Percentiles rank a stretch among this genome's conserved stretches.
phyloP scores from a whole-genome alignment of 1,140 invertebrate species.

The Caenorhabditis remanei region DNA sequence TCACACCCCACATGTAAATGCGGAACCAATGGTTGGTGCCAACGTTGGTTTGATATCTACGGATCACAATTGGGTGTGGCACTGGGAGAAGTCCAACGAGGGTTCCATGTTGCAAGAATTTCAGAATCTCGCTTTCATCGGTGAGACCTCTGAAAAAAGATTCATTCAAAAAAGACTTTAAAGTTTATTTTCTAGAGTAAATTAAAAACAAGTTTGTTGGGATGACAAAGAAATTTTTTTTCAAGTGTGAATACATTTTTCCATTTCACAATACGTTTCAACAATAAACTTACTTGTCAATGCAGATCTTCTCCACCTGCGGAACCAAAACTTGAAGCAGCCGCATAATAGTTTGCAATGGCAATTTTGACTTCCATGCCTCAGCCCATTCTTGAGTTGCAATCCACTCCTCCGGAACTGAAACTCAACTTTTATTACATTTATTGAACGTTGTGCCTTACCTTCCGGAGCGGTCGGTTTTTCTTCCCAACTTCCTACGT shows the following conservation, averaged over 20 bases:
- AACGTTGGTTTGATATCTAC: slow-evolving; percentile 97
- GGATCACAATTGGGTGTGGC: slow-evolving; percentile 97
- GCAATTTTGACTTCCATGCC: slow-evolving; percentile 95
- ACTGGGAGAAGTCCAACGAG: slow-evolving; percentile 96
- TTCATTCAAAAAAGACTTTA: too few species aligned
- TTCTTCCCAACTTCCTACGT: slow-evolving; percentile 49
- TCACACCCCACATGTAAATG: slow-evolving; percentile 99
- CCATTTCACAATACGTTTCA: too few species aligned
- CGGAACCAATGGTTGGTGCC: slow-evolving; percentile 99
- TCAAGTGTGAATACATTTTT: too few species aligned
- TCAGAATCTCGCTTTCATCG: slow-evolving; percentile 98
- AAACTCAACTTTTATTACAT: background rate
- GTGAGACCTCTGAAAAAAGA: slow-evolving; percentile 88
- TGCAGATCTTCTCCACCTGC: slow-evolving; percentile 99
- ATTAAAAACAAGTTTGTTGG: too few species aligned
- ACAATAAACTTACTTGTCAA: slow-evolving; percentile 88
- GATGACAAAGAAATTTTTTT: too few species aligned
- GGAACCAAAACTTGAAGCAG: slow-evolving; percentile 97
- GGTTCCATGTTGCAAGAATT: slow-evolving; percentile 98
- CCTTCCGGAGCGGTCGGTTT: background rate
- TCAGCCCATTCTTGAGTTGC: slow-evolving; percentile 92
- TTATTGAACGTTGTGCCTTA: background rate
- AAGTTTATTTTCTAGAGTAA: too few species aligned
- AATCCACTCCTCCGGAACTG: slow-evolving; percentile 81
- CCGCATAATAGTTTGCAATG: slow-evolving; percentile 98